Percentiles rank a stretch among this genome's conserved stretches.
Evolutionary conservation across 2,888 invertebrate species (phyloP).

Genomic region (Habroteleia sp.): DNA sequence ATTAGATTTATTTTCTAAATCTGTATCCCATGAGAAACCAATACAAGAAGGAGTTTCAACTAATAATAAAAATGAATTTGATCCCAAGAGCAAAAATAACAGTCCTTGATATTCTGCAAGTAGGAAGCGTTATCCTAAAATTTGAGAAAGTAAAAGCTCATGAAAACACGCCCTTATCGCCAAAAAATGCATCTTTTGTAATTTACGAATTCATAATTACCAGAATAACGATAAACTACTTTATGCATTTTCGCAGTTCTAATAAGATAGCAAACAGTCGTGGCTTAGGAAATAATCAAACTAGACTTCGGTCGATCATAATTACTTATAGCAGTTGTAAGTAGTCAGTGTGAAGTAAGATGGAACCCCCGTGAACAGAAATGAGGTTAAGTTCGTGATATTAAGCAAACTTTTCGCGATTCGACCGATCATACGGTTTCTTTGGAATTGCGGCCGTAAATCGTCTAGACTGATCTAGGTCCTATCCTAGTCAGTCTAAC

Average conservation of each 20-base stretch:
- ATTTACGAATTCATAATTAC: conserved; percentile 40
- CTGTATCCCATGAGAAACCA: too few species aligned
- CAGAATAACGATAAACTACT: conserved; percentile 52
- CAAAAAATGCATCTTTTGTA: conserved; percentile 47
- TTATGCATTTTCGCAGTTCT: conserved; percentile 39
- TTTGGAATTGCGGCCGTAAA: conserved; percentile 42
- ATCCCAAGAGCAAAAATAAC: too few species aligned
- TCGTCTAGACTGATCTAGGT: conserved; percentile 55
- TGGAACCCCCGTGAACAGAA: conserved; percentile 55
- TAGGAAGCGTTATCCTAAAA: too few species aligned
- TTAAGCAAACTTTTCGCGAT: conserved; percentile 34
- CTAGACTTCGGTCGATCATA: conserved; percentile 55
- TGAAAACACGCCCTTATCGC: conserved; percentile 35
- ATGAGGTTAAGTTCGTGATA: conserved; percentile 59
- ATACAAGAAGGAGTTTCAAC: too few species aligned
- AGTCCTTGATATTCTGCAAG: too few species aligned
- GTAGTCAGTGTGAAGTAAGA: conserved; percentile 7
- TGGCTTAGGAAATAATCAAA: conserved; percentile 57
- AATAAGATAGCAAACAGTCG: conserved; percentile 54
- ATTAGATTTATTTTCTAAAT: too few species aligned
- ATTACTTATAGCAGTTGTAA: conserved; percentile 40
- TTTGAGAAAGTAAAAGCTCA: conserved; percentile 19
- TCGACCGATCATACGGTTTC: conserved; percentile 21
- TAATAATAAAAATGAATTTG: too few species aligned
- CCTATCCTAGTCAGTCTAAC: conserved; percentile 36